Base-by-base conservation (phyloP, 2,797 vertebrate genomes). In the Poecilia picta region DNA sequence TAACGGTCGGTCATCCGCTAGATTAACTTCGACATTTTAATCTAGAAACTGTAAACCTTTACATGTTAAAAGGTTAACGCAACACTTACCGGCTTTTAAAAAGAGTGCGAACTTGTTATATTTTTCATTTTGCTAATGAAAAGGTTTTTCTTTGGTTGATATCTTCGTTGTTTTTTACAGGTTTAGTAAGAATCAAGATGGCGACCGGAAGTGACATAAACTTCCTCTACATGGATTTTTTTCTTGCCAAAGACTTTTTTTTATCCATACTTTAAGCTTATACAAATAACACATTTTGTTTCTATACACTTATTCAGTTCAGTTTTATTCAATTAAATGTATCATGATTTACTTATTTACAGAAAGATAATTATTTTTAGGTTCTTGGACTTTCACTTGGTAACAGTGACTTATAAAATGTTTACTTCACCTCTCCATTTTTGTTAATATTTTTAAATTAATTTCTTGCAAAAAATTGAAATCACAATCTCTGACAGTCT, bases 151-250 rank as follows among this genome's bases (percentile, higher is more conserved):
- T n/a, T 45, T 12, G 23, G 23, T 13, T 64, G 1, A 59, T 20
- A 41, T 25, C 3, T 0, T 10, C 7, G 23, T 68, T 2, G 3
- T 20, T 39, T 23, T 0, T 5, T 28, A 7, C 25, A 16, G 8
- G 7, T 8, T 8, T 33, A 16, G n/a, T 23, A 8, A 2, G 18
- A 64, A 64, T 7, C 55, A 75, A 62, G 12, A 64, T 75, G 74
- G 74, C 74, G 57, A 46, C 41, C 74, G 74, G 74, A 75, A 46
- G 43, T 75, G 74, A 75, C 74, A 2, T 8, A 64, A 16, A 8
- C 11, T 41, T 11, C 12, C 7, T 45, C 3, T 8, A 31, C 2
- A 78, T 31, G 13, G 45, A 8, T 33, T 33, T 33, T 15, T 23
- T 25, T 59, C 28, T 62, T 25, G 51, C 51, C 15, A 8, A 53